These are phyloP conservation scores for Lithobates pipiens DNA, from an alignment of 2,797 vertebrate genomes.

Conservation along the genomic window DNA sequence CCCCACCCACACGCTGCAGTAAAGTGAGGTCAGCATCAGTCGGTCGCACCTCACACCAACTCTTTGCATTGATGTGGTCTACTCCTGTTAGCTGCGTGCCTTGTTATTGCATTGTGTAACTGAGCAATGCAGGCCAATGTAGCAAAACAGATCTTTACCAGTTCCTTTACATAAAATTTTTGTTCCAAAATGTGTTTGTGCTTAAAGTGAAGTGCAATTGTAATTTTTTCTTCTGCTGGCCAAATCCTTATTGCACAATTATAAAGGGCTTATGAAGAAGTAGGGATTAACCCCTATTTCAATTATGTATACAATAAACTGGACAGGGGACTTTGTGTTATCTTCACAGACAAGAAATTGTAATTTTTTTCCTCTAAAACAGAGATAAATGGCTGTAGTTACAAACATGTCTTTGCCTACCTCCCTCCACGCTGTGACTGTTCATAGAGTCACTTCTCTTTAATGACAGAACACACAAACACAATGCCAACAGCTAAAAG, in stretches of 20 bases:
- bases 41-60: no score
- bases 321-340: not conserved
- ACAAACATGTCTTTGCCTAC: slow-evolving; percentile 14
- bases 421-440: not conserved
- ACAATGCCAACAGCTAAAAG: slow-evolving; percentile 41
- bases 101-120: no score
- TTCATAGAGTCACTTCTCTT: slow-evolving; percentile 34
- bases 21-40: no score
- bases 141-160: no score
- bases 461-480: slow-evolving; percentile 52
- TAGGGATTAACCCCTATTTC: not conserved
- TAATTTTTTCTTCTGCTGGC: not conserved
- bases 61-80: no score
- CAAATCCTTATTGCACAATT: slow-evolving; percentile 23
- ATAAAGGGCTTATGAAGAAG: slow-evolving; percentile 6
- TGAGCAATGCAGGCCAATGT: no score
- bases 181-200: no score
- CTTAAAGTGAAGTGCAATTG: no score
- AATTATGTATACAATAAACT: not conserved
- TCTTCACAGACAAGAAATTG: slow-evolving; percentile 13
- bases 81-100: no score
- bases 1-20: no score
- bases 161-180: no score
- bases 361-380: not conserved
- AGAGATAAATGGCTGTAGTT: slow-evolving; percentile 3